These are phyloP conservation scores for human DNA, from an alignment of 2,113 vertebrate species.

Conservation along the genomic window DNA sequence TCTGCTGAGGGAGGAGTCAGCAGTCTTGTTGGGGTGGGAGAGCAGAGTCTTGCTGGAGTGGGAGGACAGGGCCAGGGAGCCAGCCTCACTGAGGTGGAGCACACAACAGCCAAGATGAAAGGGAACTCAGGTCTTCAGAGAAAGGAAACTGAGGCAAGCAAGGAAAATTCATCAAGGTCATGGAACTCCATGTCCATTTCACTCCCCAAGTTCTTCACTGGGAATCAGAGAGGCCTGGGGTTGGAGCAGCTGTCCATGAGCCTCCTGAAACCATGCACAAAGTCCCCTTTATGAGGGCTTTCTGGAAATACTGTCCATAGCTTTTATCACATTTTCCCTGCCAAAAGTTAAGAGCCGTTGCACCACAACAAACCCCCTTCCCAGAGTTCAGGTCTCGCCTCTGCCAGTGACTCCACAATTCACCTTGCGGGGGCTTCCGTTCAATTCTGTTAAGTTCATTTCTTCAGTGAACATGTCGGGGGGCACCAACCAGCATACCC, in stretches of 20 bases:
- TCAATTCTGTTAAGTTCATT: background rate
- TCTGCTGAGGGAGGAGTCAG: conserved; percentile 14
- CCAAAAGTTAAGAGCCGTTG: background rate
- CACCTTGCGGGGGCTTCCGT: background rate
- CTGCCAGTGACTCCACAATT: background rate
- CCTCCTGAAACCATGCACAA: background rate
- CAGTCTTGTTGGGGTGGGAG: background rate
- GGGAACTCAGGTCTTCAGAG: background rate
- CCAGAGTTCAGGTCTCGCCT: background rate
- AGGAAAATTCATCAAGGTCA: background rate
- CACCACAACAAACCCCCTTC: background rate
- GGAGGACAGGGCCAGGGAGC: conserved; percentile 36
- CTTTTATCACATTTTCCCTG: conserved; percentile 11
- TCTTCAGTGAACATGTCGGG: background rate
- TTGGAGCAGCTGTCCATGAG: background rate
- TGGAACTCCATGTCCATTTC: background rate
- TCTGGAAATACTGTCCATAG: background rate
- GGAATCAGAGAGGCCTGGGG: background rate
- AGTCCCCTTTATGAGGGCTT: conserved; percentile 37
- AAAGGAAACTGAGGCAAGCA: background rate
- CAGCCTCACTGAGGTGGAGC: conserved; percentile 38
- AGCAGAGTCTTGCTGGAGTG: background rate
- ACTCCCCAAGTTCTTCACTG: background rate
- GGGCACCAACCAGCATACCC: background rate
- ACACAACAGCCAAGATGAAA: background rate